phyloP scores from a whole-genome alignment of 2,113 vertebrate genomes.

The Verasper variegatus region DNA sequence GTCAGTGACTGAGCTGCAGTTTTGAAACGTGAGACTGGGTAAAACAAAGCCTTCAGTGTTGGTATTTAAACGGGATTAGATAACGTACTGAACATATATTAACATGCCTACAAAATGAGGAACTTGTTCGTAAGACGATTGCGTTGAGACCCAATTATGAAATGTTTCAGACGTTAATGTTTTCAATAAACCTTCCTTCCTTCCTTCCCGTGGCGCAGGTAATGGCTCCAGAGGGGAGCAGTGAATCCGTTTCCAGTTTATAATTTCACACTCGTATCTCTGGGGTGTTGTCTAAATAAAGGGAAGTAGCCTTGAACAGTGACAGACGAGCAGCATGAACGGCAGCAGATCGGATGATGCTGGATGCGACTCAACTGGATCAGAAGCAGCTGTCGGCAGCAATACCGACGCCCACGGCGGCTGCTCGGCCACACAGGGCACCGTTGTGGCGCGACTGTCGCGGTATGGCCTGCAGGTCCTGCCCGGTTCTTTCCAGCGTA shows the following conservation, averaged over 20 bases:
- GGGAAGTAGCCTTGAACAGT: slow-evolving; percentile 38
- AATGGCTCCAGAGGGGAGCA: background rate
- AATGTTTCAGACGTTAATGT: background rate
- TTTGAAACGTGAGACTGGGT: no score
- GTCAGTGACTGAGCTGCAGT: background rate
- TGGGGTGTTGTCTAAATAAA: slow-evolving; percentile 52
- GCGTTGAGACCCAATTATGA: background rate
- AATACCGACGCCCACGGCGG: slow-evolving; percentile 41
- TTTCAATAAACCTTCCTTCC: background rate
- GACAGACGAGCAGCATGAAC: slow-evolving; percentile 53
- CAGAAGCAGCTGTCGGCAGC: slow-evolving; percentile 31
- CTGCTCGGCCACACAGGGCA: slow-evolving; percentile 6
- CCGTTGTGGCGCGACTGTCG: slow-evolving; percentile 64
- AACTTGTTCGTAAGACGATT: background rate
- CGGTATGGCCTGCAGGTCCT: slow-evolving; percentile 64
- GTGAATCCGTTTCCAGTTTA: background rate
- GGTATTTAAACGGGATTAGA: background rate
- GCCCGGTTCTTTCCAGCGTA: slow-evolving; percentile 63
- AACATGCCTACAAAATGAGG: background rate
- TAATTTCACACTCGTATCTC: slow-evolving; percentile 4
- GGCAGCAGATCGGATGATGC: slow-evolving; percentile 28
- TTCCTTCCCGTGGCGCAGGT: slow-evolving; percentile 10
- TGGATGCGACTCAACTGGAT: slow-evolving; percentile 6
- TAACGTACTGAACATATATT: background rate
- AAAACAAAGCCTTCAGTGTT: background rate